Percentiles rank a stretch among this genome's conserved stretches.
These are phyloP conservation scores for Gasteruption jaculator DNA, from an alignment of 2,888 invertebrate genomes.

Conservation along the genomic window DNA sequence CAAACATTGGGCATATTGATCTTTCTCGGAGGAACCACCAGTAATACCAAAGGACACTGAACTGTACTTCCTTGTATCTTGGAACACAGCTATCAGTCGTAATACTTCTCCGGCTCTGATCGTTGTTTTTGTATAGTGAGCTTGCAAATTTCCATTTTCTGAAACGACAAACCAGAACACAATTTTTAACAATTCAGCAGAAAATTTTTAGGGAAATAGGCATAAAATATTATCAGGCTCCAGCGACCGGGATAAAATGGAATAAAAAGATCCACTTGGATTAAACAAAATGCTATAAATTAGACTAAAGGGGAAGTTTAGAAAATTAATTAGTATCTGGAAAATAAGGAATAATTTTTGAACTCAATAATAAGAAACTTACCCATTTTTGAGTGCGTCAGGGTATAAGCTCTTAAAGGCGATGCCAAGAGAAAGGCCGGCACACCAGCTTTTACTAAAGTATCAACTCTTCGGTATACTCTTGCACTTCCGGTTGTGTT, in stretches of 20 bases:
- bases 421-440: constrained; percentile 46
- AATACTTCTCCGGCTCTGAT: constrained; percentile 54
- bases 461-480: constrained; percentile 46
- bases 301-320: too few relatives aligned
- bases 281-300: too few relatives aligned
- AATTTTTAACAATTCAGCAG: background rate
- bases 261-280: too few relatives aligned
- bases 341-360: too few relatives aligned
- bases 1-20: constrained; percentile 56
- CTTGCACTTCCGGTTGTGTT: constrained; percentile 44
- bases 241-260: too few relatives aligned
- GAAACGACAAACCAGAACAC: constrained; percentile 13
- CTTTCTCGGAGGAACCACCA: constrained; percentile 42
- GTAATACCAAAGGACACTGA: constrained; percentile 47
- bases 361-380: constrained; percentile 24
- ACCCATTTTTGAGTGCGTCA: constrained; percentile 51
- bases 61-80: constrained; percentile 51
- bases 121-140: constrained; percentile 53
- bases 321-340: too few relatives aligned
- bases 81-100: constrained; percentile 55
- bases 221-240: too few relatives aligned
- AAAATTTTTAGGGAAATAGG: too few relatives aligned
- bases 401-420: constrained; percentile 45
- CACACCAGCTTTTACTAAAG: constrained; percentile 46
- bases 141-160: constrained; percentile 48